Base-by-base conservation (phyloP, 1,140 invertebrate species). In the Heliconius eleuchia region DNA sequence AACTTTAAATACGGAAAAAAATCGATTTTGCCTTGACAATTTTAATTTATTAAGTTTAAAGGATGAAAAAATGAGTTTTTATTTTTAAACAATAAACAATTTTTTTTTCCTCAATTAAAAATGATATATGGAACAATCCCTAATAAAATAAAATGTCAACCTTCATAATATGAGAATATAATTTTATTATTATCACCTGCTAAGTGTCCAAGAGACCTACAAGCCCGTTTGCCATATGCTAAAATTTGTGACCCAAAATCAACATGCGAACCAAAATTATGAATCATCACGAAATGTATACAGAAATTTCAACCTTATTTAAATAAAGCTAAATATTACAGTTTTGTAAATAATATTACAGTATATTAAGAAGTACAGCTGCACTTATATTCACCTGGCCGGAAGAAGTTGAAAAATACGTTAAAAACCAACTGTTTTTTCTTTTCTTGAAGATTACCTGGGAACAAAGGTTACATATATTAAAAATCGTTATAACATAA, bases 221-320 rank as follows among this genome's bases (percentile, higher is more conserved):
- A 74, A 71, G 66, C n/a, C 23, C 57, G 60, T 74, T 74, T 66
- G n/a, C 70, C 78, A 80, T 80, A 80, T 80, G 78, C 73, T 76
- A 76, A 80, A 80, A 37, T 76, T 79, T 71, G 42, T 79, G 78
- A 79, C 78, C 78, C 73, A 70, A 60, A 23, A 79, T 66, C 60
- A 39, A 74, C 57, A 39, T 42, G 74, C 66, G 19, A 9, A 18
- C 70, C 70, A 79, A 74, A 66, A 66, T 34, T n/a, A 73, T 50
- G 55, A 46, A 55, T 74, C 19, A 73, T 73, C 37, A 13, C 18
- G 6, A 11, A 39, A 42, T 39, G 13, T 71, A 3, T 9, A 27
- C 9, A 73, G 73, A 71, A 79, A 52, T 74, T 55, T 79, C 13
- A 30, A n/a, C 23, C 60, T 74, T 79, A 79, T 79, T 3, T 6